These are phyloP conservation scores for Lepidocolaptes lacrymiger DNA, from an alignment of 2,797 vertebrate genomes.

Conservation along the genomic window DNA sequence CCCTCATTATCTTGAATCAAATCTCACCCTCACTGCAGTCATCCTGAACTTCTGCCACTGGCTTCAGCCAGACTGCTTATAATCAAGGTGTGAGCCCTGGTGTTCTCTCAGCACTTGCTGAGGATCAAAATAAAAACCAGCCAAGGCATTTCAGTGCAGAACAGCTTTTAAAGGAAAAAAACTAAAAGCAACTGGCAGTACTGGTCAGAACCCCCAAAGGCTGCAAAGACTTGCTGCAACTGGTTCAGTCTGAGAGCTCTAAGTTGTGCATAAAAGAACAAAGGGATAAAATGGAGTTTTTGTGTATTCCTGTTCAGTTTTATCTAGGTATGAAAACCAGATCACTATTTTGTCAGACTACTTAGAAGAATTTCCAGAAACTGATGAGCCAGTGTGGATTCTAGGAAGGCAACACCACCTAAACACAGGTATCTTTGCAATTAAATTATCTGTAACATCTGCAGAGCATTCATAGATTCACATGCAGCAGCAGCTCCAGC, in stretches of 20 bases:
- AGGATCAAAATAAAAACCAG: not conserved
- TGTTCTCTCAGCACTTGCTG: not conserved
- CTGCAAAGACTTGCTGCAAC: not conserved
- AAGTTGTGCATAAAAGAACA: not conserved
- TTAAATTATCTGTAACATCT: not conserved
- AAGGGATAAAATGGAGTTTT: not conserved
- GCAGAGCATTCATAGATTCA: not conserved
- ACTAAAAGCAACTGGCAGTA: not conserved
- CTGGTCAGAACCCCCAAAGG: not conserved
- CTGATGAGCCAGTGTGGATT: conserved; percentile 86
- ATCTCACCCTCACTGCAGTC: not conserved
- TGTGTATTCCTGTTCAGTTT: conserved; percentile 73
- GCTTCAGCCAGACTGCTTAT: not conserved
- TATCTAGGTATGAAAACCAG: conserved; percentile 85
- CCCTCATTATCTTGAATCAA: not conserved
- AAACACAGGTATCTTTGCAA: conserved; percentile 78
- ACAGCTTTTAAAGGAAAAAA: not conserved
- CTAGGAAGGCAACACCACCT: conserved; percentile 84
- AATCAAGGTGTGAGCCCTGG: not conserved
- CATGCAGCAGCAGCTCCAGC: not conserved
- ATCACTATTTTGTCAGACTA: conserved; percentile 83
- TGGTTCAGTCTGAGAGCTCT: not conserved
- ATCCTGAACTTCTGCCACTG: not conserved
- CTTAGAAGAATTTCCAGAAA: conserved; percentile 87
- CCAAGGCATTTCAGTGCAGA: not conserved